Percentiles rank a stretch among this genome's conserved stretches.
phyloP scores from a whole-genome alignment of 2,888 invertebrate genomes.

The Scaptomyza caliginosa region DNA sequence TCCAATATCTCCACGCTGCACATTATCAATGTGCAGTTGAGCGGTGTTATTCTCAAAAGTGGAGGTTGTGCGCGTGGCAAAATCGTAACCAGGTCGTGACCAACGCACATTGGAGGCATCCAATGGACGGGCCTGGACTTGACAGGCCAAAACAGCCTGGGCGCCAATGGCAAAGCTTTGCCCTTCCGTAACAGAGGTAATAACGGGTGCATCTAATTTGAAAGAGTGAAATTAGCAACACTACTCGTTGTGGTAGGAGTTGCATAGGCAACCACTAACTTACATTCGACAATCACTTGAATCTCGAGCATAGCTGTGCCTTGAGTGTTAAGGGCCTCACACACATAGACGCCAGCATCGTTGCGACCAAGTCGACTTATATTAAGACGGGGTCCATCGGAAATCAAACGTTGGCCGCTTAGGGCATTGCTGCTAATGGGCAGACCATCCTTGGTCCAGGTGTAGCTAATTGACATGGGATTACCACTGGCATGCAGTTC shows the following conservation, averaged over 20 bases:
- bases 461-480: conserved; percentile 82
- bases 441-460: conserved; percentile 82
- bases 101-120: conserved; percentile 80
- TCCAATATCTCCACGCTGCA: conserved; percentile 80
- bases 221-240: conserved; percentile 6
- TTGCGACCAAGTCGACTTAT: conserved; percentile 80
- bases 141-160: conserved; percentile 79
- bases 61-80: conserved; percentile 73
- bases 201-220: conserved; percentile 75
- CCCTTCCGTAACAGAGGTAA: conserved; percentile 78
- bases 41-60: conserved; percentile 80
- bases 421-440: conserved; percentile 78
- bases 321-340: conserved; percentile 81
- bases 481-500: conserved; percentile 81
- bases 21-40: conserved; percentile 77
- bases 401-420: conserved; percentile 78
- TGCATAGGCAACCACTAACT: conserved; percentile 46
- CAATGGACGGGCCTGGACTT: conserved; percentile 79
- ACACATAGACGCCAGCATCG: conserved; percentile 81
- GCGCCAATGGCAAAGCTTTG: conserved; percentile 79
- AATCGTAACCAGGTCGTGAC: conserved; percentile 80
- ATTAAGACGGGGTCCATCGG: conserved; percentile 80
- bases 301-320: conserved; percentile 81
- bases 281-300: conserved; percentile 81
- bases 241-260: neutral